A percentile compares a stretch with the other conserved stretches of the same genome.
phyloP scores from a whole-genome alignment of 2,888 invertebrate species.

The Quadroppia sp. region DNA sequence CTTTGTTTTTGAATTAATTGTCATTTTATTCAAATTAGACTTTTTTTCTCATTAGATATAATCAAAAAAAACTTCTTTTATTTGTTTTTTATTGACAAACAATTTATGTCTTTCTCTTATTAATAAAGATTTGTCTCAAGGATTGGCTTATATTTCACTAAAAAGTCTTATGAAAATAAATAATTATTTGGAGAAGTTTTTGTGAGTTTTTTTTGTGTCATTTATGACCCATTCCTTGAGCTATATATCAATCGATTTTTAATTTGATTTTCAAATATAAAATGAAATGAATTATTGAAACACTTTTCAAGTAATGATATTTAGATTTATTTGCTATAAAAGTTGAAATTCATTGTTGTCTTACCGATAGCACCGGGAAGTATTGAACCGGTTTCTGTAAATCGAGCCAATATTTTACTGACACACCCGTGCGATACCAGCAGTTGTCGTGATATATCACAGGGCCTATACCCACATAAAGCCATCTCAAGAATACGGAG shows the following conservation, averaged over 20 bases:
- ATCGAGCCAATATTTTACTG: conserved; percentile 49
- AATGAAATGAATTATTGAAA: no score
- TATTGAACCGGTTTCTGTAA: conserved; percentile 50
- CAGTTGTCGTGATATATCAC: conserved; percentile 50
- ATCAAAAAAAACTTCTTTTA: no score
- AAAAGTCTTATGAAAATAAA: neutral
- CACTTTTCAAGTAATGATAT: no score
- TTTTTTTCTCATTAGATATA: no score
- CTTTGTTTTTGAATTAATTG: no score
- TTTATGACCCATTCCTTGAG: neutral
- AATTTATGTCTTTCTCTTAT: neutral
- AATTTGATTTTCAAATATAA: no score
- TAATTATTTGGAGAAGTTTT: conserved; percentile 9
- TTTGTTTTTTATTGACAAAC: no score
- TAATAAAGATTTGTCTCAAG: neutral
- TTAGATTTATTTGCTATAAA: no score
- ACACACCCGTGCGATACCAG: conserved; percentile 50
- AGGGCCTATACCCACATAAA: conserved; percentile 48
- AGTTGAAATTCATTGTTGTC: no score
- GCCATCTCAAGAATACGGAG: conserved; percentile 49
- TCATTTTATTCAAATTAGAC: no score
- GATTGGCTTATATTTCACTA: neutral
- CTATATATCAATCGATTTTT: neutral
- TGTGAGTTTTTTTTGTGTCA: neutral
- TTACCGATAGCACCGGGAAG: conserved; percentile 50